These are phyloP conservation scores for Phortica magna DNA, from an alignment of 2,888 invertebrate species.

Conservation along the genomic window DNA sequence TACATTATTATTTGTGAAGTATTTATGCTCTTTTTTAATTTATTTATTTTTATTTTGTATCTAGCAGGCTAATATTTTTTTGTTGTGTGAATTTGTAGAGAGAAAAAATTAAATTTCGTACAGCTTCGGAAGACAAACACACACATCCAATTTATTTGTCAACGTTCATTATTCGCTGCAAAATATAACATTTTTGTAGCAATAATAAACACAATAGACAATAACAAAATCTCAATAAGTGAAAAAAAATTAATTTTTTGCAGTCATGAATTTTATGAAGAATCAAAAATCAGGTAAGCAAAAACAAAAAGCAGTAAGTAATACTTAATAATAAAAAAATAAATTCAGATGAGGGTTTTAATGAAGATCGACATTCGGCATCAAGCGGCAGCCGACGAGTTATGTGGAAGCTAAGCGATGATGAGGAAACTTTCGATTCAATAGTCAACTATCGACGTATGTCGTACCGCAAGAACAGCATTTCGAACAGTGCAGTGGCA, in stretches of 20 bases:
- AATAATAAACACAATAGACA: not conserved
- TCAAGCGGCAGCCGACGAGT: slow-evolving; percentile 57
- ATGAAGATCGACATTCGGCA: slow-evolving; percentile 31
- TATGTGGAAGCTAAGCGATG: slow-evolving; percentile 55
- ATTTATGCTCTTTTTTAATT: too few relatives aligned
- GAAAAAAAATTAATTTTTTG: not conserved
- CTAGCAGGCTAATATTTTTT: slow-evolving; percentile 22
- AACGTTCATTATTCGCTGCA: too few relatives aligned
- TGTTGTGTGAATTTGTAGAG: too few relatives aligned
- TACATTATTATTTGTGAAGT: too few relatives aligned
- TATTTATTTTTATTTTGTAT: too few relatives aligned
- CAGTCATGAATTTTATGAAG: slow-evolving; percentile 45
- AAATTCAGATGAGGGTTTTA: slow-evolving; percentile 48
- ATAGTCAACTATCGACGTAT: slow-evolving; percentile 55
- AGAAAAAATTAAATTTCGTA: too few relatives aligned
- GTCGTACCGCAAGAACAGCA: not conserved
- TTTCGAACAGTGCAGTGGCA: not conserved
- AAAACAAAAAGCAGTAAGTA: rapidly evolving
- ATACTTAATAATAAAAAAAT: not conserved
- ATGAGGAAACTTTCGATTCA: slow-evolving; percentile 58
- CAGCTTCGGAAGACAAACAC: too few relatives aligned
- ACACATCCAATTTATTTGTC: too few relatives aligned
- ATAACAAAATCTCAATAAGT: not conserved
- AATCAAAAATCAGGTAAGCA: slow-evolving; percentile 55
- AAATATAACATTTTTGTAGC: slow-evolving; percentile 1